A percentile compares a stretch with the other conserved stretches of the same genome.
phyloP scores from a whole-genome alignment of 2,113 vertebrate genomes.

The Equus przewalskii region DNA sequence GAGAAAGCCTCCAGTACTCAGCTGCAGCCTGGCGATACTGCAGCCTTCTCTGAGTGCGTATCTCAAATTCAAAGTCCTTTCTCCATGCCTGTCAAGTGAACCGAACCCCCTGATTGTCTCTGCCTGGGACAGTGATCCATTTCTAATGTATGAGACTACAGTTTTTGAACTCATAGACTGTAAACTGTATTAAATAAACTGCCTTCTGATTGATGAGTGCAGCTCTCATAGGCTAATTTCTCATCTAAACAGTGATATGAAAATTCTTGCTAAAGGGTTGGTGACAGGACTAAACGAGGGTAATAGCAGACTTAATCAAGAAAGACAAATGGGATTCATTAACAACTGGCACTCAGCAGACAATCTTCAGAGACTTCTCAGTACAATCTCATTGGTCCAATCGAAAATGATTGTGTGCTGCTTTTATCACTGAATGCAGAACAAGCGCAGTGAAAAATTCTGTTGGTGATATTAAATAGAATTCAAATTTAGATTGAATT shows the following conservation, averaged over 20 bases:
- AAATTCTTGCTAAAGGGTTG: constrained; percentile 88
- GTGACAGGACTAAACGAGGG: constrained; percentile 88
- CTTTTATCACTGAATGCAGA: constrained; percentile 81
- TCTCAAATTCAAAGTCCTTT: neutral
- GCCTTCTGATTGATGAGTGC: constrained; percentile 86
- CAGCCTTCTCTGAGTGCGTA: neutral
- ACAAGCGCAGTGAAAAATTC: constrained; percentile 72
- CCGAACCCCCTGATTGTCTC: constrained; percentile 42
- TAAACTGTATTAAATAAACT: constrained; percentile 86
- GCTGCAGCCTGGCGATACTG: neutral
- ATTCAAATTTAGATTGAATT: constrained; percentile 66
- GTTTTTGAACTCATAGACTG: constrained; percentile 84
- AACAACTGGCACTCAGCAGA: constrained; percentile 87
- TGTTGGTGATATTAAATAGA: constrained; percentile 68
- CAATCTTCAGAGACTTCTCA: constrained; percentile 87
- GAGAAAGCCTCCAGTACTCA: neutral
- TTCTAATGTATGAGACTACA: constrained; percentile 70
- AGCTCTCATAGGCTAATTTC: constrained; percentile 86
- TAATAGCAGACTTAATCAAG: constrained; percentile 90
- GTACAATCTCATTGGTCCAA: constrained; percentile 84
- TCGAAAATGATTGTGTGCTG: constrained; percentile 81
- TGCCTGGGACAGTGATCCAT: constrained; percentile 72
- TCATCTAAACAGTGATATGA: constrained; percentile 87
- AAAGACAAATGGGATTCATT: constrained; percentile 92
- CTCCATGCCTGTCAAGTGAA: constrained; percentile 46